A percentile compares a stretch with the other conserved stretches of the same genome.
These are phyloP conservation scores for Danio tinwini DNA, from an alignment of 2,797 vertebrate genomes.

Conservation along the genomic window DNA sequence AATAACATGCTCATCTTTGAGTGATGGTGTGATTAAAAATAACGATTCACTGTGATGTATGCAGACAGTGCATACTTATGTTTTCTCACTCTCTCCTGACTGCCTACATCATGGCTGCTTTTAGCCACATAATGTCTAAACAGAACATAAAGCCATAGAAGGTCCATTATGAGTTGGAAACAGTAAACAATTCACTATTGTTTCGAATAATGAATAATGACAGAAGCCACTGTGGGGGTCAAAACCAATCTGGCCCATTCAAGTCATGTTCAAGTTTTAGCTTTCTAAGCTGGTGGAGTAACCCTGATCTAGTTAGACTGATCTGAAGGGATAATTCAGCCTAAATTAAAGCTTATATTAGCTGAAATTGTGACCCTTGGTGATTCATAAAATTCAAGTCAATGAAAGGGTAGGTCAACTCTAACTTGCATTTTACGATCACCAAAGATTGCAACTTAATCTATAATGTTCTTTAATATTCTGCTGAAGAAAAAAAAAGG, in stretches of 20 bases:
- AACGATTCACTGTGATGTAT: slow-evolving; percentile 22
- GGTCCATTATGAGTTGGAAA: neutral
- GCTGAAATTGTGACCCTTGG: no score
- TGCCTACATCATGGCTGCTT: neutral
- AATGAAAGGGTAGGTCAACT: no score
- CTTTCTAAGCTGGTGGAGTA: neutral
- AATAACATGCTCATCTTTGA: slow-evolving; percentile 1
- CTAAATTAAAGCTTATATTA: neutral
- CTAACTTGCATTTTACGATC: no score
- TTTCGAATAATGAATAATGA: neutral
- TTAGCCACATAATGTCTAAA: neutral
- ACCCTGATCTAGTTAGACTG: neutral
- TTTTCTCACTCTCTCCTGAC: slow-evolving; percentile 7
- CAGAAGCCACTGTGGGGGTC: neutral
- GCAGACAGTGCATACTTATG: neutral
- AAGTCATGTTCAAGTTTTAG: slow-evolving; percentile 1
- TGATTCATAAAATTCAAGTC: no score
- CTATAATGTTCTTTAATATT: no score
- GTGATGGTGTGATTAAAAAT: neutral
- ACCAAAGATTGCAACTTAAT: no score
- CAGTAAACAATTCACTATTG: neutral
- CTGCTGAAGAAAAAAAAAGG: no score
- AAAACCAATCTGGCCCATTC: neutral
- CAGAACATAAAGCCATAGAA: neutral
- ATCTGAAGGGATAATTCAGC: neutral